Conservation (phyloP, 2,888 invertebrate genomes). For the Electrophaes corylata region DNA sequence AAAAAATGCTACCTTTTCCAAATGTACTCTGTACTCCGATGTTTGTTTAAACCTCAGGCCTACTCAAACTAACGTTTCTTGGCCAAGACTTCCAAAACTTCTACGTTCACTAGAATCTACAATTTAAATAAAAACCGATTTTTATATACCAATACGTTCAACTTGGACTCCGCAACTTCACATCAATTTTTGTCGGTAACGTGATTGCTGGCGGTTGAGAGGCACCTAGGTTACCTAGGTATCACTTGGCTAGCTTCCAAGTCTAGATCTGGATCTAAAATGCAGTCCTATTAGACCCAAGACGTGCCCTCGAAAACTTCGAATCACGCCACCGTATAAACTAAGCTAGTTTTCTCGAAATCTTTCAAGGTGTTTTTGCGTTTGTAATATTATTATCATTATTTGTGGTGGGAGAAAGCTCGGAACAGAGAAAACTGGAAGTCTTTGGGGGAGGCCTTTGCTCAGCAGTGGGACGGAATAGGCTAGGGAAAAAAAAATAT, state of each 20-base stretch:
- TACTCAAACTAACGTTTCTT: no score
- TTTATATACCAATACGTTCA: conserved; percentile 1
- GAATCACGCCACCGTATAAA: conserved; percentile 51
- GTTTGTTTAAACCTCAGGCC: no score
- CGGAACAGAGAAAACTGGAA: no score
- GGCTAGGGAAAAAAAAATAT: no score
- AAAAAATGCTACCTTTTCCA: no score
- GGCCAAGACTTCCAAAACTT: no score
- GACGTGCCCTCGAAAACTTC: conserved; percentile 56
- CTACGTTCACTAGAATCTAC: no score
- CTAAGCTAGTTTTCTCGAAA: conserved; percentile 46
- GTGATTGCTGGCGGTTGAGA: conserved; percentile 49
- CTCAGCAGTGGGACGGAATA: no score
- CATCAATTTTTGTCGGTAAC: conserved; percentile 38
- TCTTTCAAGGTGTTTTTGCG: conserved; percentile 33
- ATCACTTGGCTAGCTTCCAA: conserved; percentile 55
- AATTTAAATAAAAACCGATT: no score
- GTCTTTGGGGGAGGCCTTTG: no score
- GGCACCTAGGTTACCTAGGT: conserved; percentile 41
- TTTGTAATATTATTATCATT: conserved; percentile 3
- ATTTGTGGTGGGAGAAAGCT: no score
- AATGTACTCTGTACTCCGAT: no score
- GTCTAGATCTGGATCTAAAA: conserved; percentile 53
- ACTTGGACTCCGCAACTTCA: conserved; percentile 23
- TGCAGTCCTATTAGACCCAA: conserved; percentile 67